A percentile compares a stretch with the other conserved stretches of the same genome.
phyloP scores from a whole-genome alignment of 2,113 vertebrate genomes.

The Desmodus rotundus region DNA sequence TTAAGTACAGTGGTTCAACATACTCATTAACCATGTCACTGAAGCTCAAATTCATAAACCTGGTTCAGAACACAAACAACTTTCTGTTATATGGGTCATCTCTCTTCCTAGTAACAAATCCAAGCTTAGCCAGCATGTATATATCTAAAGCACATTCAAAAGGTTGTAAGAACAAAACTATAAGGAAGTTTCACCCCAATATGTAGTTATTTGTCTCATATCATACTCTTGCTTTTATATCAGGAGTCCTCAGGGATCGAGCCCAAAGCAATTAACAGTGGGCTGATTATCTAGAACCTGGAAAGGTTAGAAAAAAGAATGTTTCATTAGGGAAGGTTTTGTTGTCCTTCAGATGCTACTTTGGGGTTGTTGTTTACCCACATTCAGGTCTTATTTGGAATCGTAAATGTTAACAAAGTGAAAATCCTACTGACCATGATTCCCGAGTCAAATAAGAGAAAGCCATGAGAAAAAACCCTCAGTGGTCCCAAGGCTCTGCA shows the following conservation, averaged over 20 bases:
- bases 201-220: not conserved
- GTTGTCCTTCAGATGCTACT: not conserved
- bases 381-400: not conserved
- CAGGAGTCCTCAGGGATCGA: not conserved
- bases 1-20: conserved; percentile 5
- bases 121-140: not conserved
- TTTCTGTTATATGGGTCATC: not conserved
- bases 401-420: not conserved
- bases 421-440: not conserved
- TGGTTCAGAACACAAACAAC: conserved; percentile 4
- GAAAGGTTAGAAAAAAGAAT: not conserved
- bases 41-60: conserved; percentile 21
- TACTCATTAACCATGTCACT: conserved; percentile 33
- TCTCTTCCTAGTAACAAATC: conserved; percentile 36
- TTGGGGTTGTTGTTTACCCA: not conserved
- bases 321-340: not conserved
- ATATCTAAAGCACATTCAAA: not conserved
- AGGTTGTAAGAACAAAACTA: not conserved
- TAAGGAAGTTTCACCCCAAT: not conserved
- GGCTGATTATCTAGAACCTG: not conserved
- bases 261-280: not conserved
- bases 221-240: not conserved
- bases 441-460: not conserved
- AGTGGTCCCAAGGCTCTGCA: not conserved
- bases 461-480: not conserved